Base-by-base conservation (phyloP, 2,888 invertebrate genomes). In the Criorhina ranunculi region DNA sequence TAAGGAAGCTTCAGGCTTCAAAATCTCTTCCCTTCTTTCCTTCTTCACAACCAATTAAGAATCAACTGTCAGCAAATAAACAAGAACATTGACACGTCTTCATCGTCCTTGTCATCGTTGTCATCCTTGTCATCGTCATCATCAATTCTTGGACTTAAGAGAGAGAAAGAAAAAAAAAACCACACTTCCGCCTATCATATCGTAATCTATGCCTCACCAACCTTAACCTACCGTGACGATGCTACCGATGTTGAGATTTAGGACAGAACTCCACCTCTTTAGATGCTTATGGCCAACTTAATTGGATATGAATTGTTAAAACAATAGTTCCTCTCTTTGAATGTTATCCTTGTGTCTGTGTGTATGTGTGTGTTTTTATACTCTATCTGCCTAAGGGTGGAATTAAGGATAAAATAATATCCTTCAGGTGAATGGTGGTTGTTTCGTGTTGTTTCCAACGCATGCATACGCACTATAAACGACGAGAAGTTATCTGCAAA, bases 231-330 rank as follows among this genome's bases (percentile, higher is more conserved):
- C 49, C 24, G 9, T 9, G 24, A 19, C n/a, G 49, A 51, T 51
- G 9, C 29, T 29, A 24, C 24, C 24, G 29, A 6, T 51, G 24
- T 51, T 51, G 19, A 19, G 51, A 51, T 51, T 51, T 51, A 51
- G 51, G 51, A 57, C 7, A 6, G 19, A 15, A 35, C 15, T 24
- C 19, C 24, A 0, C 9, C 29, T 12, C 5, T 0, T n/a, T 12
- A 53, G 5, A 33, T 53, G 17, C 55, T 31, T 37, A 57, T 35
- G 31, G 44, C 60, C 15, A 44, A 62, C 44, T 72, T 72, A 72
- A 72, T 72, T 60, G 60, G 72, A 49, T 60, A 60, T 60, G 51
- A 60, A 72, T 72, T 51, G 72, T 51, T 72, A 72, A 72, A 72
- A 72, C 51, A 51, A 72, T 60, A 31, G 31, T 37, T 49, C n/a